Percentiles rank a stretch among this genome's conserved stretches.
Evolutionary conservation across 2,113 vertebrate genomes (phyloP).

Genomic region (Capreolus pygargus): DNA sequence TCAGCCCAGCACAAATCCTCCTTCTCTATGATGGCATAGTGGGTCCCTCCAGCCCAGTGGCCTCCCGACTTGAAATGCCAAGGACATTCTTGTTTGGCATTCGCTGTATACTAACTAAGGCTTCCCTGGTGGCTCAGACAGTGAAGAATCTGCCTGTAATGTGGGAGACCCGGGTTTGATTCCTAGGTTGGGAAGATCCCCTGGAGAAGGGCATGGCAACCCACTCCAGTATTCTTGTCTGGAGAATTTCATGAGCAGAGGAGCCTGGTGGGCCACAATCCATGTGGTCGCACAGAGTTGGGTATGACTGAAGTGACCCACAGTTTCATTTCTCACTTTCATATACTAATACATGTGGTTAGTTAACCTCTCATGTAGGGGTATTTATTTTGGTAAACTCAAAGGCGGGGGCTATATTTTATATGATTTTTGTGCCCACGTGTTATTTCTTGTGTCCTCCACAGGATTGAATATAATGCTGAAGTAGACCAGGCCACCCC

Average conservation of each 20-base stretch:
- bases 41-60: neutral
- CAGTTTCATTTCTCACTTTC: neutral
- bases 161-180: neutral
- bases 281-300: neutral
- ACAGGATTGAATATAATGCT: neutral
- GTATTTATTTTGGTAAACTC: neutral
- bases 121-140: neutral
- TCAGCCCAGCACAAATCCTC: neutral
- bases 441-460: neutral
- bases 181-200: neutral
- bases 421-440: neutral
- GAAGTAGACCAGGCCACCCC: neutral
- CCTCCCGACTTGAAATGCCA: neutral
- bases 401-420: neutral
- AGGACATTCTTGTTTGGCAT: neutral
- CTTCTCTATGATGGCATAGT: neutral
- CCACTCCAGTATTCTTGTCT: neutral
- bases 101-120: accelerated
- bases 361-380: neutral
- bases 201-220: neutral
- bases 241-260: neutral
- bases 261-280: neutral
- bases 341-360: neutral
- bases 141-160: neutral
- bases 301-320: neutral